Percentiles rank a stretch among this genome's conserved stretches.
Conservation (phyloP, 1,140 invertebrate genomes). For the Achroia grisella region DNA sequence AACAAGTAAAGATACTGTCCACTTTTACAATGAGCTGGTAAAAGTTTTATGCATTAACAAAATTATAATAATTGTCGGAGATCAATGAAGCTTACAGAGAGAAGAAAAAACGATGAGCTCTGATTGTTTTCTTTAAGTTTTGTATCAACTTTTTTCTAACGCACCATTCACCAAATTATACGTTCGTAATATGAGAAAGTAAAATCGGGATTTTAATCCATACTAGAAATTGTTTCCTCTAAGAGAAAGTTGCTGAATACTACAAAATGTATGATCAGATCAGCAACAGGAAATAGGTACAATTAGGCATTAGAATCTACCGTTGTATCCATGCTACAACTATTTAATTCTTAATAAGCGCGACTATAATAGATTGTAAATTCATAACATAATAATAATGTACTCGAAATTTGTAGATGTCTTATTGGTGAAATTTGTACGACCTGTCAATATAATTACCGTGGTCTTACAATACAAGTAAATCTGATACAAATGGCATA, state of each 20-base stretch:
- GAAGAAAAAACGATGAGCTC: constrained; percentile 38
- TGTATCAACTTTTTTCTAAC: constrained; percentile 39
- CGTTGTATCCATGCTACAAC: too few species aligned
- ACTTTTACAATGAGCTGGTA: constrained; percentile 41
- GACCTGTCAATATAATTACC: too few species aligned
- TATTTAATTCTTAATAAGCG: too few species aligned
- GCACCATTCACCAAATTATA: constrained; percentile 60
- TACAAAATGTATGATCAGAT: background rate
- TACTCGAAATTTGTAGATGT: too few species aligned
- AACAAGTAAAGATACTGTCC: constrained; percentile 47
- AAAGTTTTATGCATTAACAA: constrained; percentile 60
- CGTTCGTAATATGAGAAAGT: constrained; percentile 62
- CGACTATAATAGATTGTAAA: too few species aligned
- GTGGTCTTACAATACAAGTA: too few species aligned
- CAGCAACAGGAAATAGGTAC: background rate
- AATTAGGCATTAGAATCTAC: too few species aligned
- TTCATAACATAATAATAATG: too few species aligned
- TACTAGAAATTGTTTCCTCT: constrained; percentile 46
- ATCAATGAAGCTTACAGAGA: constrained; percentile 34
- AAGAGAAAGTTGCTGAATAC: constrained; percentile 42
- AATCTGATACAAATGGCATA: too few species aligned
- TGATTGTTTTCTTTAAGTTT: constrained; percentile 52
- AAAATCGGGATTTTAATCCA: constrained; percentile 50
- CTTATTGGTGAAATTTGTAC: too few species aligned
- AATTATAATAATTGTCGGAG: constrained; percentile 47